Evolutionary conservation across 2,888 invertebrate species (phyloP).

Genomic region (Brenthis ino): DNA sequence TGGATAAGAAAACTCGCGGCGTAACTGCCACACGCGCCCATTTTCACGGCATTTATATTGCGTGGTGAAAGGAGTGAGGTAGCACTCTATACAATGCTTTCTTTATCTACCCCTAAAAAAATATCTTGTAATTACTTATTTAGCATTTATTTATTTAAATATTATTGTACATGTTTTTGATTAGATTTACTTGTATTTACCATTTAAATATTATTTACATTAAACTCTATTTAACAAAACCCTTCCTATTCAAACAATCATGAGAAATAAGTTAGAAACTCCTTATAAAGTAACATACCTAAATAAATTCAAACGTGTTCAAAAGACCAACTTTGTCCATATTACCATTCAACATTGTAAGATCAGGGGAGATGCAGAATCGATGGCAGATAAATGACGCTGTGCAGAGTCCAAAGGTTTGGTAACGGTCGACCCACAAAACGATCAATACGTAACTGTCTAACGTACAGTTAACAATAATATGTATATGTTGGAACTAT

Average conservation of each 20-base stretch:
- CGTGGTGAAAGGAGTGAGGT: too few species aligned
- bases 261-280: background rate
- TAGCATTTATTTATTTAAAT: too few species aligned
- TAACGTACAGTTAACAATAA: slow-evolving; percentile 42
- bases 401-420: slow-evolving; percentile 42
- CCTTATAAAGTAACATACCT: background rate
- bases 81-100: too few species aligned
- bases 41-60: too few species aligned
- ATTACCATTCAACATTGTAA: slow-evolving; percentile 21
- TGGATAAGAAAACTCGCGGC: too few species aligned
- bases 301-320: slow-evolving; percentile 7
- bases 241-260: background rate
- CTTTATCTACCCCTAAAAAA: too few species aligned
- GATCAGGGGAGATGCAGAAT: slow-evolving; percentile 30
- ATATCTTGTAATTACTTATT: too few species aligned
- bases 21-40: too few species aligned
- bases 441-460: slow-evolving; percentile 49
- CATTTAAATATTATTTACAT: too few species aligned
- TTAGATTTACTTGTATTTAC: too few species aligned
- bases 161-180: too few species aligned
- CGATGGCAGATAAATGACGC: slow-evolving; percentile 31
- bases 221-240: background rate
- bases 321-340: background rate
- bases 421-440: slow-evolving; percentile 54
- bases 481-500: slow-evolving; percentile 29